Evolutionary conservation across 2,113 vertebrate genomes (phyloP), one percentile per base, ranked within the genome.

Genomic region (Saguinus imperator): DNA sequence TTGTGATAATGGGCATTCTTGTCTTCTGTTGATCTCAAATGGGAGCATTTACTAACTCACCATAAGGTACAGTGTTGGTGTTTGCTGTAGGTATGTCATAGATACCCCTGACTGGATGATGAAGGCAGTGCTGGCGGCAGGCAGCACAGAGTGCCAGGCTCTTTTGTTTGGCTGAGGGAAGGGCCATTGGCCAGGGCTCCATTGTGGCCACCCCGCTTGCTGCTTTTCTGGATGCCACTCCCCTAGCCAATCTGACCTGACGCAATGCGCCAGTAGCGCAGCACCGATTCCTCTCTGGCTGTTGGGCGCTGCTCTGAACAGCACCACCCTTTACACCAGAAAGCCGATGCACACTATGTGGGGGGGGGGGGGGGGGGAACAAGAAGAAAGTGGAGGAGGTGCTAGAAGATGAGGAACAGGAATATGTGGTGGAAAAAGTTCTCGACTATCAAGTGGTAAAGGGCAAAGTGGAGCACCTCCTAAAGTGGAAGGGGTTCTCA

Each of bases 101-200:
- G 29, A 75, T 61, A 70, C 3, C 21, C 10, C 89, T 87, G 82
- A 85, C 58, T 0, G 25, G 21, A 57, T 84, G 29, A 14, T 64
- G 61, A 64, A 64, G 27, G 98, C 79, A 0, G 32, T 88, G 61
- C 14, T 20, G 61, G 55, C 84, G 98, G 98, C 97, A 98, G 98
- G 98, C 97, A 17, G 96, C 72, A 94, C 96, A 96, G 97, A 98
- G 89, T 98, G 97, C 83, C 66, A 97, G 92, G 97, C 97, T 98
- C 98, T 98, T 98, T 98, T 98, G 98, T 98, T 98, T 97, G 92
- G 95, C 96, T 32, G 95, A 96, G 96, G 95, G 96, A 98, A 97
- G 97, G 97, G 98, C 97, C 37, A 83, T 95, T 93, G 96, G 91
- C 87, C 21, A 58, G 85, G 81, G 84, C 20, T 88, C 3, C 29